Conservation (phyloP, 2,888 invertebrate genomes). For the Tortrix viridana region DNA sequence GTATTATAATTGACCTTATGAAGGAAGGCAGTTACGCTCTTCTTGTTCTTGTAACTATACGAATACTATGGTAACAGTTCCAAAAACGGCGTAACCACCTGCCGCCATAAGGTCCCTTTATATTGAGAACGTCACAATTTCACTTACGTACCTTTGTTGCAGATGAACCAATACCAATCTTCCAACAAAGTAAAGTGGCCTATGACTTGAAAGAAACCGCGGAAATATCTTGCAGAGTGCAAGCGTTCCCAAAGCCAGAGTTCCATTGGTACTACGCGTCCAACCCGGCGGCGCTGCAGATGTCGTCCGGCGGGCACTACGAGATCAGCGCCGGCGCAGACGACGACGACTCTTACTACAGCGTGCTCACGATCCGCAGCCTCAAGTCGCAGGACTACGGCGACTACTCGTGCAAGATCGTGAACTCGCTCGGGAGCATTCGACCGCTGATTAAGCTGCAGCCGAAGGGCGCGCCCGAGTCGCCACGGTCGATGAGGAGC, state of each 20-base stretch:
- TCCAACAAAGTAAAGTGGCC: slow-evolving; percentile 94
- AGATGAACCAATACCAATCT: slow-evolving; percentile 94
- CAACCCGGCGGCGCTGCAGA: slow-evolving; percentile 89
- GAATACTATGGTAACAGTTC: too few species aligned
- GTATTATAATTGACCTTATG: too few species aligned
- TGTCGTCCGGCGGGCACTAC: slow-evolving; percentile 93
- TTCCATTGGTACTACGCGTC: slow-evolving; percentile 95
- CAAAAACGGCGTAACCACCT: too few species aligned
- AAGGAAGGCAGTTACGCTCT: too few species aligned
- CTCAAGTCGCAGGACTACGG: slow-evolving; percentile 94
- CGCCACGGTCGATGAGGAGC: slow-evolving; percentile 89
- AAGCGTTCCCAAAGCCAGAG: slow-evolving; percentile 96
- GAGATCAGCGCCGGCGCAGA: slow-evolving; percentile 92
- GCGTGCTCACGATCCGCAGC: slow-evolving; percentile 88
- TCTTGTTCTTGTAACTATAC: too few species aligned
- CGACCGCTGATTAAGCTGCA: slow-evolving; percentile 91
- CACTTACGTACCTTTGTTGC: neutral
- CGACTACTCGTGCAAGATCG: slow-evolving; percentile 94
- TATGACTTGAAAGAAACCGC: slow-evolving; percentile 93
- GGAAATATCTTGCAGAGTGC: slow-evolving; percentile 93
- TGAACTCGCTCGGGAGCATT: slow-evolving; percentile 91
- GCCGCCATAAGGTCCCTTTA: too few species aligned
- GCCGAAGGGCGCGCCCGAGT: slow-evolving; percentile 94
- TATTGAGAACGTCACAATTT: too few species aligned
- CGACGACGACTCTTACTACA: slow-evolving; percentile 93